Conservation (phyloP, 35 echinoderm and acorn worm genomes). For the Ptychodera flava region DNA sequence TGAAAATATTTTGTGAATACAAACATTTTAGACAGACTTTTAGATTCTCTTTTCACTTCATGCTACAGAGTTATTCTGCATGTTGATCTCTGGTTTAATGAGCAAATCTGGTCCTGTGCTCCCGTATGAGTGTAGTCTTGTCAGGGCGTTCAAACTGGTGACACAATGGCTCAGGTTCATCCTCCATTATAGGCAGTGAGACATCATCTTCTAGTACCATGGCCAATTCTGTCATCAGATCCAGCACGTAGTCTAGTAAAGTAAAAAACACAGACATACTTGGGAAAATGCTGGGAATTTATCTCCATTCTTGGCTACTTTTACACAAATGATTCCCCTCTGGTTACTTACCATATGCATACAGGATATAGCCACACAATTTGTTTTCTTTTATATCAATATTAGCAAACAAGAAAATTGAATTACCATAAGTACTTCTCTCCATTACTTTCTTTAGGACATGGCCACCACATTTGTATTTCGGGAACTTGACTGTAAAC, state of each 20-base stretch:
- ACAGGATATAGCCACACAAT: neutral
- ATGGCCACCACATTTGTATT: conserved; percentile 7
- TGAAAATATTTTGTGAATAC: too few relatives aligned
- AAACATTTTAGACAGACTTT: too few relatives aligned
- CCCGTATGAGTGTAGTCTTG: neutral
- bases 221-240: too few relatives aligned
- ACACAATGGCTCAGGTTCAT: neutral
- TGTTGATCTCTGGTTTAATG: too few relatives aligned
- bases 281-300: neutral
- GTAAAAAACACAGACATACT: neutral
- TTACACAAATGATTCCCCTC: conserved; percentile 3
- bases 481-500: neutral
- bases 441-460: neutral
- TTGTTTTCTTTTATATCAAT: neutral
- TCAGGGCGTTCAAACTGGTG: neutral
- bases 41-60: too few relatives aligned
- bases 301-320: neutral
- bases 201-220: too few relatives aligned
- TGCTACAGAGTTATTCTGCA: too few relatives aligned
- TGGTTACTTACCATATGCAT: neutral
- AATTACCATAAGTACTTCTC: neutral
- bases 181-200: too few relatives aligned
- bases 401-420: neutral
- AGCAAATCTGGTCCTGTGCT: neutral
- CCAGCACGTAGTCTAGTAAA: too few relatives aligned